Percentiles rank a stretch among this genome's conserved stretches.
These are phyloP conservation scores for Lycocorax pyrrhopterus DNA, from an alignment of 2,113 vertebrate species.

Conservation along the genomic window DNA sequence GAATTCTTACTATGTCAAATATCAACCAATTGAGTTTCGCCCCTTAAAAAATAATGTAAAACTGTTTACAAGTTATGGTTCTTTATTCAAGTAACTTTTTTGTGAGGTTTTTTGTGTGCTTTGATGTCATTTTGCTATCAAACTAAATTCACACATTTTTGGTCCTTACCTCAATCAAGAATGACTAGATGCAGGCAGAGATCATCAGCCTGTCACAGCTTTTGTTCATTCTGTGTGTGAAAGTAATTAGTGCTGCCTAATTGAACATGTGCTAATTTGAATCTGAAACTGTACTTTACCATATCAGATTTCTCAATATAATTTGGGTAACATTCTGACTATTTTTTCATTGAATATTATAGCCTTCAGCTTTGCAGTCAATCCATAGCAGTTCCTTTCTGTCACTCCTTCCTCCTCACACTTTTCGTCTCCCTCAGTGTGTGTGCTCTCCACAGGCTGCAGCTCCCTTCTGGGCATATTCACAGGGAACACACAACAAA, in stretches of 20 bases:
- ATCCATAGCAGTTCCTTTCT: neutral
- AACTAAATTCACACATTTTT: neutral
- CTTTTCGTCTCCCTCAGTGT: neutral
- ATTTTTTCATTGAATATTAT: neutral
- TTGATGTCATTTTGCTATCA: neutral
- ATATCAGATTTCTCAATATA: neutral
- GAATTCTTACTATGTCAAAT: neutral
- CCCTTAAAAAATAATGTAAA: neutral
- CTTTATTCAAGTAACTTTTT: neutral
- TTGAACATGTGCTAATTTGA: neutral
- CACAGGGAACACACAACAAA: neutral
- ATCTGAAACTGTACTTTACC: neutral
- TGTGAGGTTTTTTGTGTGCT: neutral
- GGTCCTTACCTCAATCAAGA: neutral
- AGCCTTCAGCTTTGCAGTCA: neutral
- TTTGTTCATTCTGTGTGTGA: neutral
- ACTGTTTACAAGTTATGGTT: neutral
- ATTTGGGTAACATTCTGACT: neutral
- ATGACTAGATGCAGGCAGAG: neutral
- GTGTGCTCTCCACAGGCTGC: neutral
- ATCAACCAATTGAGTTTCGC: neutral
- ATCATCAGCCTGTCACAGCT: neutral
- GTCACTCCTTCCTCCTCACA: neutral
- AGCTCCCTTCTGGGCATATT: neutral
- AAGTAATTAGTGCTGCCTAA: neutral